phyloP scores from a whole-genome alignment of 2,888 invertebrate genomes.

The Phorcus lineatus region DNA sequence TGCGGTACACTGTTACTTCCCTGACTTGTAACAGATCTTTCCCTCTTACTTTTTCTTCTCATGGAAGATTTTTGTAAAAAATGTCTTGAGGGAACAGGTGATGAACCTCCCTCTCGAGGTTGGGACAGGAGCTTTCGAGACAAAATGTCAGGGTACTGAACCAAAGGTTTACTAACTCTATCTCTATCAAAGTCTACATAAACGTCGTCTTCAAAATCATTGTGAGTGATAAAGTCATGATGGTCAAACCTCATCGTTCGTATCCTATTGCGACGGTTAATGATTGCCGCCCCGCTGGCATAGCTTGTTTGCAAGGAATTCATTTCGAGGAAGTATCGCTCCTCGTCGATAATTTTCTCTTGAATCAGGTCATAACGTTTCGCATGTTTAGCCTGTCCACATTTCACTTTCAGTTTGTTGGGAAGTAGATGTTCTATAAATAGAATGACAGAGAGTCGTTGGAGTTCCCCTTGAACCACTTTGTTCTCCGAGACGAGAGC shows the following conservation, averaged over 20 bases:
- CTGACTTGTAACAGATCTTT: no score
- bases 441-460: slow-evolving; percentile 54
- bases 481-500: slow-evolving; percentile 54
- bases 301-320: slow-evolving; percentile 50
- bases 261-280: slow-evolving; percentile 23
- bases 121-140: no score
- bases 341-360: slow-evolving; percentile 42
- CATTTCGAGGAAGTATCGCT: slow-evolving; percentile 51
- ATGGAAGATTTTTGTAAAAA: neutral
- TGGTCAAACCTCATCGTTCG: slow-evolving; percentile 32
- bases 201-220: neutral
- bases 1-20: no score
- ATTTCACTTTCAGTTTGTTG: neutral
- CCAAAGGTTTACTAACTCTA: neutral
- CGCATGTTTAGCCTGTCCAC: slow-evolving; percentile 43
- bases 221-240: neutral
- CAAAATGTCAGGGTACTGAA: neutral
- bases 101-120: neutral
- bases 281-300: slow-evolving; percentile 31
- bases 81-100: neutral
- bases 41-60: neutral
- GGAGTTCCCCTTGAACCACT: slow-evolving; percentile 55
- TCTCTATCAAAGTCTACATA: neutral
- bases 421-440: slow-evolving; percentile 46
- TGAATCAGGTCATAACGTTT: slow-evolving; percentile 47